phyloP scores from a whole-genome alignment of 2,888 invertebrate genomes.

The Ochlodes sylvanus region DNA sequence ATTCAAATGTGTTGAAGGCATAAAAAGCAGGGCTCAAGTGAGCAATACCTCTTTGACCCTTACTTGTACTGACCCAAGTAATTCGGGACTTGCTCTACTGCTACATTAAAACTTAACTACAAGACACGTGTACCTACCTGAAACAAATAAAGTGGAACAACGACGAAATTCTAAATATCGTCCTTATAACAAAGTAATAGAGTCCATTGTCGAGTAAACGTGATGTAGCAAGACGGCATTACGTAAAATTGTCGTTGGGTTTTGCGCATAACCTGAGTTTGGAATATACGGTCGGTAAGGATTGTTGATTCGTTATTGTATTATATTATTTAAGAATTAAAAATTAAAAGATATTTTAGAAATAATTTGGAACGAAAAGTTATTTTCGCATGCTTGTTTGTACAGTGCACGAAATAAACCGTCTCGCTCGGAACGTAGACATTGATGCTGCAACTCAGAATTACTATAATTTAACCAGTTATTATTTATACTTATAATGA shows the following conservation, averaged over 20 bases:
- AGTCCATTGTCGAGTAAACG: conserved; percentile 1
- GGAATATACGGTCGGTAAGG: conserved; percentile 9
- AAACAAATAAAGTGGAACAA: conserved; percentile 18
- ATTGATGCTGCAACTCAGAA: too few relatives aligned
- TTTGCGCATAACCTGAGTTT: conserved; percentile 25
- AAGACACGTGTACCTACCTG: conserved; percentile 37
- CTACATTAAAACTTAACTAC: conserved; percentile 49
- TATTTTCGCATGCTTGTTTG: too few relatives aligned
- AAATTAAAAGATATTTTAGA: too few relatives aligned
- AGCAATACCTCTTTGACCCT: conserved; percentile 40
- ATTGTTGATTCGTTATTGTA: neutral
- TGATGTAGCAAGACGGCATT: conserved; percentile 17
- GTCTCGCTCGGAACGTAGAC: too few relatives aligned
- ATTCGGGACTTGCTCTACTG: conserved; percentile 47
- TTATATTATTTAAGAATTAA: too few relatives aligned
- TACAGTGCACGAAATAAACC: too few relatives aligned
- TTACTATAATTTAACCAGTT: too few relatives aligned
- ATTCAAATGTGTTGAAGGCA: neutral
- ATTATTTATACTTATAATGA: too few relatives aligned
- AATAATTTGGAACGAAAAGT: too few relatives aligned
- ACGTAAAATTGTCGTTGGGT: conserved; percentile 31
- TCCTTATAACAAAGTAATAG: neutral
- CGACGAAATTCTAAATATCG: neutral
- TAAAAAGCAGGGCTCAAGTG: conserved; percentile 12
- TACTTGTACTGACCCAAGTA: conserved; percentile 44